A percentile compares a stretch with the other conserved stretches of the same genome.
phyloP scores from a whole-genome alignment of 2,888 invertebrate genomes.

The Sylvicola cinctus region DNA sequence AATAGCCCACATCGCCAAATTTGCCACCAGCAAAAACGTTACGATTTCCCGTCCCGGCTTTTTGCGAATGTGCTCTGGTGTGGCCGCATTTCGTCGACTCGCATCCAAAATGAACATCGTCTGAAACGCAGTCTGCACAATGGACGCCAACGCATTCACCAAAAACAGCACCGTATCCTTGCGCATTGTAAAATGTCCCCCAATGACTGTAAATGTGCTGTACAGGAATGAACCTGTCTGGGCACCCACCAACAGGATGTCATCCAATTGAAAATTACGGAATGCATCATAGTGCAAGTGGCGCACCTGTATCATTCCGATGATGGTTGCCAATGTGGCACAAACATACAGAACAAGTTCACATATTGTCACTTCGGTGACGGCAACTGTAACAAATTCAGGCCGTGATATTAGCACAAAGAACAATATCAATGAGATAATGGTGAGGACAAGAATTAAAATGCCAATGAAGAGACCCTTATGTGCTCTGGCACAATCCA shows the following conservation, averaged over 20 bases:
- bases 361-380: conserved; percentile 75
- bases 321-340: conserved; percentile 65
- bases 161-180: conserved; percentile 63
- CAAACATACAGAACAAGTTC: conserved; percentile 71
- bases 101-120: conserved; percentile 84
- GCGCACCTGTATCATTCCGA: conserved; percentile 75
- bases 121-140: conserved; percentile 75
- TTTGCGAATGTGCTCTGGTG: conserved; percentile 57
- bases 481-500: conserved; percentile 85
- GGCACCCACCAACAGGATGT: conserved; percentile 76
- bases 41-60: conserved; percentile 89
- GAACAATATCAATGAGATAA: conserved; percentile 78
- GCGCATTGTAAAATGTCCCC: conserved; percentile 70
- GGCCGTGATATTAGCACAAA: conserved; percentile 69
- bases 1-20: conserved; percentile 87
- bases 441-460: conserved; percentile 66
- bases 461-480: conserved; percentile 85
- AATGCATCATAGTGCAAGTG: conserved; percentile 67
- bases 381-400: conserved; percentile 60
- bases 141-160: conserved; percentile 63
- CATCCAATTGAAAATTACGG: conserved; percentile 67
- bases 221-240: conserved; percentile 90
- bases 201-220: conserved; percentile 82
- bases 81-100: conserved; percentile 63
- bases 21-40: conserved; percentile 75